These are phyloP conservation scores for Camponotus fellah DNA, from an alignment of 2,888 invertebrate genomes.

Conservation along the genomic window DNA sequence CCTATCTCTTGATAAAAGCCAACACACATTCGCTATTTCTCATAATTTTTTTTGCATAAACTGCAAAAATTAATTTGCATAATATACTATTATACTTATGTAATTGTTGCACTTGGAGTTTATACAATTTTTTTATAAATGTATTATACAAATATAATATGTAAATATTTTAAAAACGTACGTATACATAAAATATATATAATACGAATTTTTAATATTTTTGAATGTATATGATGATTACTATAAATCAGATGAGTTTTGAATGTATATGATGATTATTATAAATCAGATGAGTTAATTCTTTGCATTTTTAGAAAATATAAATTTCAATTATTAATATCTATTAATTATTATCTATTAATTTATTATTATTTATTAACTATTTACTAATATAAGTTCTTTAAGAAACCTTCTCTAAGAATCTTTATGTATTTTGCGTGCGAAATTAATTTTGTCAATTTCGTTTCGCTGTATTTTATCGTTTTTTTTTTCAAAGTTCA, in stretches of 20 bases:
- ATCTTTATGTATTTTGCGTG: not conserved
- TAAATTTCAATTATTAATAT: slow-evolving; percentile 3
- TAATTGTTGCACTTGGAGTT: not conserved
- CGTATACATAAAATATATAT: not conserved
- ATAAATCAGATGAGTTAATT: not conserved
- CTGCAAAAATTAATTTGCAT: not conserved
- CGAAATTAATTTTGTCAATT: not conserved
- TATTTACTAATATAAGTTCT: not conserved
- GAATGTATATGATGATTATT: not conserved
- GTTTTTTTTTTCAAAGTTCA: not conserved
- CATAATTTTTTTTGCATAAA: not conserved
- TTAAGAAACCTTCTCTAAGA: too few species aligned
- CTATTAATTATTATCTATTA: not conserved
- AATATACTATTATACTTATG: not conserved
- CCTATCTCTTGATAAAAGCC: not conserved
- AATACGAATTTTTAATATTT: not conserved
- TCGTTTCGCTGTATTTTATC: not conserved
- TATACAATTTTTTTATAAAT: not conserved
- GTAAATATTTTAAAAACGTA: too few species aligned
- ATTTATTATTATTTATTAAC: not conserved
- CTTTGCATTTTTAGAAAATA: not conserved
- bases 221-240: not conserved
- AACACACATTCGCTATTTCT: not conserved
- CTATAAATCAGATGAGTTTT: not conserved
- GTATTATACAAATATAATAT: not conserved